These are phyloP conservation scores for Argya squamiceps DNA, from an alignment of 2,797 vertebrate species.

Conservation along the genomic window DNA sequence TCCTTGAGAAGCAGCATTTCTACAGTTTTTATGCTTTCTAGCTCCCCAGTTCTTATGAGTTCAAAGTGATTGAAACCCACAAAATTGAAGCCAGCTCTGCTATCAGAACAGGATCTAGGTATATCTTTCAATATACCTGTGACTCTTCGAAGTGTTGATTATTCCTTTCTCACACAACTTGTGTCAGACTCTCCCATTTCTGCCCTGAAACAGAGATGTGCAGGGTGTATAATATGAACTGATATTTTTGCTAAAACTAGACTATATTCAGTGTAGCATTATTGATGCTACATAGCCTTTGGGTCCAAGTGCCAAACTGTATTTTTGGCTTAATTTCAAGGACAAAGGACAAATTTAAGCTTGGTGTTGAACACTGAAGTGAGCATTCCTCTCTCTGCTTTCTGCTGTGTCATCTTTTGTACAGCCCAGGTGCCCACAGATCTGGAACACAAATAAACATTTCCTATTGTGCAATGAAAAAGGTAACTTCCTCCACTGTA, in stretches of 20 bases:
- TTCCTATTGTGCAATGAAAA: background rate
- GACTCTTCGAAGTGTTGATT: background rate
- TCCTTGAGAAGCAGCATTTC: background rate
- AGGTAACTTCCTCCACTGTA: background rate
- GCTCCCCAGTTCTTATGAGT: background rate
- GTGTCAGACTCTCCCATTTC: background rate
- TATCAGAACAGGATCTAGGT: background rate
- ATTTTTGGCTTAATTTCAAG: constrained; percentile 18
- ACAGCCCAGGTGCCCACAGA: background rate
- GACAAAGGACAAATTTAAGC: background rate
- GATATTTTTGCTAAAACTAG: background rate
- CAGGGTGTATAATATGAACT: background rate
- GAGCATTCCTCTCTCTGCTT: background rate
- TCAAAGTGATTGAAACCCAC: background rate
- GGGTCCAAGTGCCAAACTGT: background rate
- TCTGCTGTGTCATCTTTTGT: background rate
- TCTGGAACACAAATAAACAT: background rate
- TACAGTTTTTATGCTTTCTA: background rate
- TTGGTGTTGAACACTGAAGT: background rate
- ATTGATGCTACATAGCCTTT: background rate
- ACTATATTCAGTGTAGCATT: background rate
- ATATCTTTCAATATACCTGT: background rate
- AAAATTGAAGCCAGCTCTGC: background rate
- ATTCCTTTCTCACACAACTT: background rate
- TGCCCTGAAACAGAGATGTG: background rate